A percentile compares a stretch with the other conserved stretches of the same genome.
phyloP scores from a whole-genome alignment of 1,140 invertebrate genomes.

The Magallana angulata region DNA sequence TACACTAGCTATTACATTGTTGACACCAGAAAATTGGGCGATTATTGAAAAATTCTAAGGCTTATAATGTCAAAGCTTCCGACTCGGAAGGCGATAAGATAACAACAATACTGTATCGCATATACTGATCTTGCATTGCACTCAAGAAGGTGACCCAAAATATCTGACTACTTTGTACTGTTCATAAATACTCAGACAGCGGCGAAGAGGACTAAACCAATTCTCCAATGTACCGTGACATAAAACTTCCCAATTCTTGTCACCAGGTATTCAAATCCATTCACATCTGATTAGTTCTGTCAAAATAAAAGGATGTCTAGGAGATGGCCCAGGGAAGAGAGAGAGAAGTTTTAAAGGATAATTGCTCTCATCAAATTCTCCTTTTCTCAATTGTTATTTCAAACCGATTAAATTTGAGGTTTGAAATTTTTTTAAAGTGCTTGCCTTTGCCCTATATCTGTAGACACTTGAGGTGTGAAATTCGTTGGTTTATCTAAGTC shows the following conservation, averaged over 20 bases:
- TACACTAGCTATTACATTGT: not conserved
- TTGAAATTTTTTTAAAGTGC: not conserved
- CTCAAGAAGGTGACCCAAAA: not conserved
- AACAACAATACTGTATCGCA: not conserved
- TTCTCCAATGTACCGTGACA: not conserved
- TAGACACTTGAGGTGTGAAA: slow-evolving; percentile 16
- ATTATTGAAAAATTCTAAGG: not conserved
- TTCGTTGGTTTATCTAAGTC: not conserved
- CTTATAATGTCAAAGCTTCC: not conserved
- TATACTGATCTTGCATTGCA: not conserved
- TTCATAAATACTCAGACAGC: too few relatives aligned
- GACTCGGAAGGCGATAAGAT: slow-evolving; percentile 3
- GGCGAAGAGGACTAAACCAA: too few relatives aligned
- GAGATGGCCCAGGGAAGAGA: too few relatives aligned
- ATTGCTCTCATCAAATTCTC: slow-evolving; percentile 9
- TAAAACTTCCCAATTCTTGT: not conserved
- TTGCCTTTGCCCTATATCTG: not conserved
- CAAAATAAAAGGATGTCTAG: slow-evolving; percentile 9
- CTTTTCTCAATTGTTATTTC: slow-evolving; percentile 7
- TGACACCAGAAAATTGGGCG: not conserved
- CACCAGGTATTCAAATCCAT: not conserved
- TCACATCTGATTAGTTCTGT: slow-evolving; percentile 16
- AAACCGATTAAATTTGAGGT: not conserved
- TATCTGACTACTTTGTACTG: too few relatives aligned
- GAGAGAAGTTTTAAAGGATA: not conserved